Evolutionary conservation across 2,797 vertebrate genomes (phyloP).

Genomic region (Octomys mimax): DNA sequence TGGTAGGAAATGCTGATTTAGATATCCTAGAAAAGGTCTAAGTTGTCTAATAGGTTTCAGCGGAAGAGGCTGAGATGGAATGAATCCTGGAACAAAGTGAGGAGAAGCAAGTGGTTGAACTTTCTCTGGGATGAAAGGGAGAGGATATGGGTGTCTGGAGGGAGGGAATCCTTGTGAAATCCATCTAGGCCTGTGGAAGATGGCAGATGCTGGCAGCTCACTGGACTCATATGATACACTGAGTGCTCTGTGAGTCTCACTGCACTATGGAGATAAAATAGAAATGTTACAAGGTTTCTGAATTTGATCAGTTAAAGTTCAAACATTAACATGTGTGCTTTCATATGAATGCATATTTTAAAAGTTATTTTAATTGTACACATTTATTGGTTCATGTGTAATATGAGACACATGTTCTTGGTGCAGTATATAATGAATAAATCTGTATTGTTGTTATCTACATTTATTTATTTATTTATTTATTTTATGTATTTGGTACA

Average conservation of each 20-base stretch:
- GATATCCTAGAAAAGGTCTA: not conserved
- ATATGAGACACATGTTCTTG: not conserved
- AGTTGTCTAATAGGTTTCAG: not conserved
- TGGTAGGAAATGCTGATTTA: not conserved
- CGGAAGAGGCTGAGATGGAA: not conserved
- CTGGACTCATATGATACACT: not conserved
- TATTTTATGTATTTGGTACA: too few relatives aligned
- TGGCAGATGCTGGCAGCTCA: not conserved
- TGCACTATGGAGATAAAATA: slow-evolving; percentile 58
- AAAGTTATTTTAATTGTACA: not conserved
- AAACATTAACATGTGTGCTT: slow-evolving; percentile 14
- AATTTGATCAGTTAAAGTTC: slow-evolving; percentile 35
- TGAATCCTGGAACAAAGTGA: rapidly evolving
- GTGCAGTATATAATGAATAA: not conserved
- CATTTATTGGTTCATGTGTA: not conserved
- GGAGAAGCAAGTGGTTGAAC: not conserved
- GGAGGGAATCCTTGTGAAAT: not conserved
- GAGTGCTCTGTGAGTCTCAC: not conserved
- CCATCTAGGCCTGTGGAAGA: rapidly evolving
- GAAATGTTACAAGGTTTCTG: slow-evolving; percentile 9
- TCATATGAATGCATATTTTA: not conserved
- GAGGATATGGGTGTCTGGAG: rapidly evolving
- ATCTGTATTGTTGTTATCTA: not conserved
- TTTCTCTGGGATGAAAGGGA: rapidly evolving
- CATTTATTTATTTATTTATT: too few relatives aligned